These are phyloP conservation scores for Taenaris catops DNA, from an alignment of 2,888 invertebrate species.

Conservation along the genomic window DNA sequence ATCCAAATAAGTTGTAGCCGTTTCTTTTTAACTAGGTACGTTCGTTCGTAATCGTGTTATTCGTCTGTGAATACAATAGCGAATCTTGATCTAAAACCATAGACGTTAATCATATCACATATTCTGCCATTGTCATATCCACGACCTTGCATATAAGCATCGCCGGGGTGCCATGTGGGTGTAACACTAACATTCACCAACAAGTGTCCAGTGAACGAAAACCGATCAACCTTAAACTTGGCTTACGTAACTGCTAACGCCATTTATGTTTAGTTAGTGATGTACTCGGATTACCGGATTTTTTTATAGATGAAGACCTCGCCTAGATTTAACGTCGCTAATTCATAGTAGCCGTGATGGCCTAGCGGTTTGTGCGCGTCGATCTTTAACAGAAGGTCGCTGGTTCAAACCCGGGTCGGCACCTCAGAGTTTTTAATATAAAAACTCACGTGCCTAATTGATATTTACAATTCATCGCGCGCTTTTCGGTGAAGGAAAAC, in stretches of 20 bases:
- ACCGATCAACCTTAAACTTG: constrained; percentile 62
- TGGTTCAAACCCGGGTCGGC: too few relatives aligned
- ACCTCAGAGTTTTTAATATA: too few relatives aligned
- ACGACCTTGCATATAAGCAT: constrained; percentile 7
- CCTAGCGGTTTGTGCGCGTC: too few relatives aligned
- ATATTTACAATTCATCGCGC: too few relatives aligned
- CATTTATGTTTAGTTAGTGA: constrained; percentile 26
- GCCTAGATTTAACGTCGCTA: not conserved
- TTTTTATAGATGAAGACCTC: too few relatives aligned
- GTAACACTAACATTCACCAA: constrained; percentile 27
- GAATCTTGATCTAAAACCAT: not conserved
- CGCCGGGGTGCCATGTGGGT: constrained; percentile 26
- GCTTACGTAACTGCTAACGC: constrained; percentile 48
- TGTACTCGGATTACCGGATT: constrained; percentile 11
- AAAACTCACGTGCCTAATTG: too few relatives aligned
- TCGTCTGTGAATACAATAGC: not conserved
- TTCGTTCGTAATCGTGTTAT: too few relatives aligned
- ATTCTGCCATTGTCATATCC: constrained; percentile 1
- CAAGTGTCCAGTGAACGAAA: constrained; percentile 29
- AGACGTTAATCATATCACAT: constrained; percentile 3
- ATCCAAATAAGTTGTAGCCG: too few relatives aligned
- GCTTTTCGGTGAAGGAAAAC: too few relatives aligned
- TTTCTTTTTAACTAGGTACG: too few relatives aligned
- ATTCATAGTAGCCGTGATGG: too few relatives aligned
- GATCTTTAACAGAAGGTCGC: too few relatives aligned